These are phyloP conservation scores for Ophion costatus DNA, from an alignment of 2,888 invertebrate species.

Conservation along the genomic window DNA sequence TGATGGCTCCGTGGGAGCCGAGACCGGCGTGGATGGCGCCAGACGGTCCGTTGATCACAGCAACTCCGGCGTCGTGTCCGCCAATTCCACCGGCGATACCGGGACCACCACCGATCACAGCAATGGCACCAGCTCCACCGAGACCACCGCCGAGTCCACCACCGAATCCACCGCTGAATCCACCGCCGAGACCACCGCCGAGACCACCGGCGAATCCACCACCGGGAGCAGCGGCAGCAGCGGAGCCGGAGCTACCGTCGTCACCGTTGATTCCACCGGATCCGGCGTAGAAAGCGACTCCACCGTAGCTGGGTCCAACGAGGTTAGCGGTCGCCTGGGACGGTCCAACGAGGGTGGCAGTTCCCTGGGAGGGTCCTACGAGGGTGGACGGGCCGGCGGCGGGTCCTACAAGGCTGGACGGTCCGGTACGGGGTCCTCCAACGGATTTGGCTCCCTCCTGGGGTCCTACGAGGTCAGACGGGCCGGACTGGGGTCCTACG, in stretches of 20 bases:
- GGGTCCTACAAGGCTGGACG: slow-evolving; percentile 81
- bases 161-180: slow-evolving; percentile 68
- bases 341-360: slow-evolving; percentile 82
- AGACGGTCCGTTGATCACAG: slow-evolving; percentile 83
- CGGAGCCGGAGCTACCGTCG: slow-evolving; percentile 82
- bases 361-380: slow-evolving; percentile 81
- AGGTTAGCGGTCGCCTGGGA: slow-evolving; percentile 82
- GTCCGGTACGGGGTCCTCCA: slow-evolving; percentile 83
- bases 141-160: slow-evolving; percentile 66
- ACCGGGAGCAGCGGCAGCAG: slow-evolving; percentile 81
- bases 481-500: slow-evolving; percentile 83
- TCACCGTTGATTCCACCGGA: slow-evolving; percentile 83
- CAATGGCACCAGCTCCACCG: slow-evolving; percentile 81
- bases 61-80: slow-evolving; percentile 83
- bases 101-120: slow-evolving; percentile 80
- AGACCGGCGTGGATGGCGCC: slow-evolving; percentile 83
- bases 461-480: slow-evolving; percentile 82
- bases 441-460: slow-evolving; percentile 82
- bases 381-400: slow-evolving; percentile 82
- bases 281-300: slow-evolving; percentile 82
- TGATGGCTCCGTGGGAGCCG: slow-evolving; percentile 83
- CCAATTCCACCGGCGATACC: slow-evolving; percentile 81
- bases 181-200: slow-evolving; percentile 72
- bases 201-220: slow-evolving; percentile 70
- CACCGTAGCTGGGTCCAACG: slow-evolving; percentile 82